Base-by-base conservation (phyloP, 2,888 invertebrate genomes). In the Cephus rjabovi region DNA sequence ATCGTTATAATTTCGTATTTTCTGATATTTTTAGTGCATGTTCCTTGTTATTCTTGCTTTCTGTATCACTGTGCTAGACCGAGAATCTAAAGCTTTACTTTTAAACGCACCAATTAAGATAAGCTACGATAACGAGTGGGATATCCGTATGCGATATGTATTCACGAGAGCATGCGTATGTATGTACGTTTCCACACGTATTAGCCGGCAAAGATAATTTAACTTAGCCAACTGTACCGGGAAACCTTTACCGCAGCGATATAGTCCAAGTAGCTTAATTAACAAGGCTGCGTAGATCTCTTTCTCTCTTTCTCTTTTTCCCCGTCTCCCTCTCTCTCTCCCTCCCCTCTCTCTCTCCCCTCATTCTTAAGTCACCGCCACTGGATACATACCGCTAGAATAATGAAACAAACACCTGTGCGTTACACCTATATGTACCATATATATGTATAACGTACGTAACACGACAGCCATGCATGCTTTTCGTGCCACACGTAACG, bases 81-180 rank as follows among this genome's bases (percentile, higher is more conserved):
- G 69, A 74, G 76, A 79, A 70, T 70, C 74, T 77, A 79, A 12
- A 70, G 11, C n/a, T 40, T 70, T 30, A 70, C 33, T 31, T 79
- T 84, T 85, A 81, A 81, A 77, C 83, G 81, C 75, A 79, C 80
- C 81, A 83, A 85, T 86, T 85, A 83, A 82, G 84, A 87, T 87
- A 87, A 85, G 35, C 76, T 30, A 70, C 37, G 84, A 83, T 84
- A 85, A 79, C 76, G 73, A 75, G 73, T 81, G 81, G 86, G 83
- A 87, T 83, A 81, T 87, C 85, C 86, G 86, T 77, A 78, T 74
- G 78, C 77, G 80, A 80, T 79, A 82, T 30, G 70, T 12, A 30
- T 15, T n/a, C 70, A 70, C 70, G 15, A 70, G 11, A 12, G 70
- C 30, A 30, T 33, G 30, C 30, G 70, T 30, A 9, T 33, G 6